phyloP scores from a whole-genome alignment of 2,888 invertebrate genomes.

The Drosophila cognata region DNA sequence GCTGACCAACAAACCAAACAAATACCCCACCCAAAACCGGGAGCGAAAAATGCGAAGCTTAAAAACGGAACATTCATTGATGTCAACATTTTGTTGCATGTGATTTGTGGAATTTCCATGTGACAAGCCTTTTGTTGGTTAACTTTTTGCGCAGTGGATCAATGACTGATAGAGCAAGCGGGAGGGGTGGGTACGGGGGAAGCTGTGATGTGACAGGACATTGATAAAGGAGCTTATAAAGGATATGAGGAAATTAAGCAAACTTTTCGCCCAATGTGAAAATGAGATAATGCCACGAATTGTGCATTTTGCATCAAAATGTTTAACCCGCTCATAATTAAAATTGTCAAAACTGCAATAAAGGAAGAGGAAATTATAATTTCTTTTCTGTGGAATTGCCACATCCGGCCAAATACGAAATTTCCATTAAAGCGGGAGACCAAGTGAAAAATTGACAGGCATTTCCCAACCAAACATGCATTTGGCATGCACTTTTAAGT shows the following conservation, averaged over 20 bases:
- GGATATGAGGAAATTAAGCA: conserved; percentile 31
- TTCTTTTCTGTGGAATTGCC: not conserved
- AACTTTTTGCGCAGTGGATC: conserved; percentile 61
- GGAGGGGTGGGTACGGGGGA: not conserved
- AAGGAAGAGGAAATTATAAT: not conserved
- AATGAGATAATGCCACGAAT: conserved; percentile 8
- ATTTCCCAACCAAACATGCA: not conserved
- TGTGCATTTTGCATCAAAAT: conserved; percentile 25
- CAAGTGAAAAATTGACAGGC: not conserved
- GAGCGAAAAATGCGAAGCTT: not conserved
- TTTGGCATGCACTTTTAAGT: not conserved
- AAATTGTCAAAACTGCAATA: not conserved
- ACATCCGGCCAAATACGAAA: not conserved
- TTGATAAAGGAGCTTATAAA: conserved; percentile 22
- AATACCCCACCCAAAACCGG: conserved; percentile 21
- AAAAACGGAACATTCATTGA: conserved; percentile 56
- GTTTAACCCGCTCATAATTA: conserved; percentile 30
- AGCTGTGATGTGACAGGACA: conserved; percentile 9
- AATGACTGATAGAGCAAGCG: conserved; percentile 24
- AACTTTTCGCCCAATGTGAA: not conserved
- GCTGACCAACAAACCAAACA: conserved; percentile 40
- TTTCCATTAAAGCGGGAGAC: not conserved
- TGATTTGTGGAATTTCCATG: conserved; percentile 58
- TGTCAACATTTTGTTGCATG: conserved; percentile 64
- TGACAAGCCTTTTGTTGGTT: conserved; percentile 57